Evolutionary conservation across 1,140 invertebrate genomes (phyloP), one percentile per base, ranked within the genome.

Genomic region (Diorhabda sublineata): DNA sequence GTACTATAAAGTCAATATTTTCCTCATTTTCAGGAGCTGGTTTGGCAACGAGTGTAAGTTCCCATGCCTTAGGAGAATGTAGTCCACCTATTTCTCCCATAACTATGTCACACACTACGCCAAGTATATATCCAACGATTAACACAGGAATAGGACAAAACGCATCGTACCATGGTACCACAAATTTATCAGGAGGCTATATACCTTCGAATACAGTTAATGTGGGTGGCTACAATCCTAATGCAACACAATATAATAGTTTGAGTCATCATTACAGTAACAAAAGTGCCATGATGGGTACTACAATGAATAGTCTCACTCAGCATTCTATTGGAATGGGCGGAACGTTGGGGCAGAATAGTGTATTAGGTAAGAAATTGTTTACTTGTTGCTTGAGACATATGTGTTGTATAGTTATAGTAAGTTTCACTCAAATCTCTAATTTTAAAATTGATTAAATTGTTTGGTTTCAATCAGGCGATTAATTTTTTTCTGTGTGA

Each of bases 41-140:
- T 69, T 82, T 87, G 68, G 83, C 85, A 71, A 77, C 82, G 58
- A 86, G 85, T 75, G 84, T 84, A 56, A 86, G 84, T 61, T 85
- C 83, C 74, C 85, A 86, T 78, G 85, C 84, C 9, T 75, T 86
- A 47, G 85, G 85, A 66, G 86, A 87, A 67, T 84, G 83, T 72
- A 85, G 85, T 71, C 86, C 86, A 44, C 84, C 83, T 2, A 84
- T 85, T 61, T 86, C 85, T 42, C 81, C 85, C 57, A 85, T 86
- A 44, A 85, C 85, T 66, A 83, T 84, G 74, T 86, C 85, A 69
- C 82, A 83, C 60, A 83, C 81, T 59, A 80, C 81, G 47, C 80
- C 79, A n/a, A 79, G 77, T 66, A 79, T 81, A 56, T 81, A 79
- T 69, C 78, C 83, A 0, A 82, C 71, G 80, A 84, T 76, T 73